Evolutionary conservation across 2,888 invertebrate species (phyloP), one percentile per base, ranked within the genome.

Genomic region (Hydroisotoma schaefferi): DNA sequence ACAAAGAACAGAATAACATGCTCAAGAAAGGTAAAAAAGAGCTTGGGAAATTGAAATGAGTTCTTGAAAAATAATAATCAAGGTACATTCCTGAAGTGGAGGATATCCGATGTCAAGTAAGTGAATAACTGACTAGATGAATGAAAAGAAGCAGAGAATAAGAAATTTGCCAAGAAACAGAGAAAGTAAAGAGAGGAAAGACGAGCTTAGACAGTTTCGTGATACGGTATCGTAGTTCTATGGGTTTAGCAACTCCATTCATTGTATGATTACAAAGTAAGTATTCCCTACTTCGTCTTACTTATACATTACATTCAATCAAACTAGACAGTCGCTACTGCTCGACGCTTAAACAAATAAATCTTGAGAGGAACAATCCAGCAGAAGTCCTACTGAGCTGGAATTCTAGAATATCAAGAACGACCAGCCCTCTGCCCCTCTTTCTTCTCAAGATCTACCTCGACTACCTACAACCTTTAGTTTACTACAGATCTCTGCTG

Each of bases 281-380:
- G 15, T 8, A 33, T 33, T 33, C 33, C 33, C 33, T 10, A 33
- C 33, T 10, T 33, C 33, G 15, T 33, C 8, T 33, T 15, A 10
- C 33, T 33, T 33, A 15, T n/a, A 33, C 15, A 33, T 15, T 33
- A 15, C 33, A 10, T n/a, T n/a, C n/a, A n/a, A n/a, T n/a, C n/a
- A n/a, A n/a, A n/a, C n/a, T n/a, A n/a, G n/a, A n/a, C n/a, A n/a
- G n/a, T n/a, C n/a, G n/a, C n/a, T n/a, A n/a, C n/a, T n/a, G n/a
- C 8, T 40, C n/a, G n/a, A 15, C 5, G 40, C 40, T 40, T 40
- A 40, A 40, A 20, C n/a, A 40, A 40, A 40, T 40, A 40, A 40
- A 40, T 40, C 40, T 40, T 5, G n/a, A n/a, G n/a, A 40, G 8
- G 40, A 40, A 40, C 40, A 40, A 40, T 40, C 40, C n/a, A 40